phyloP scores from a whole-genome alignment of 2,888 invertebrate genomes.

The Morpho helenor region DNA sequence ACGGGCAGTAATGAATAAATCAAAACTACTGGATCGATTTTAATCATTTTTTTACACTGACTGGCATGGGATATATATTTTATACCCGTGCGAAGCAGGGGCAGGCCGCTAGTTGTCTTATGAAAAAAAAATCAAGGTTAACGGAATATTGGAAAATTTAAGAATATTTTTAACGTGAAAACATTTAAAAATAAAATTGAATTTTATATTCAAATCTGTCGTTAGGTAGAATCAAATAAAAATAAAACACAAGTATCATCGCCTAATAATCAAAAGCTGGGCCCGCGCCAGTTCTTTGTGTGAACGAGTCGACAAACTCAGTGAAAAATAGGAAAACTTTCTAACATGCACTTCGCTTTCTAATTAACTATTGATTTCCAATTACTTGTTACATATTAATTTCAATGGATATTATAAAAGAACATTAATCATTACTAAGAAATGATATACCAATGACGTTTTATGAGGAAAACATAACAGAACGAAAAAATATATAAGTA shows the following conservation, averaged over 20 bases:
- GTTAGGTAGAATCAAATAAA: neutral
- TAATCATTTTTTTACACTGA: too few relatives aligned
- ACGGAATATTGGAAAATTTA: too few relatives aligned
- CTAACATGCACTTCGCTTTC: slow-evolving; percentile 20
- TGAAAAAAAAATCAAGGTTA: too few relatives aligned
- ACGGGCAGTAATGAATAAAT: too few relatives aligned
- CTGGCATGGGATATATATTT: too few relatives aligned
- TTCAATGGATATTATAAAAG: too few relatives aligned
- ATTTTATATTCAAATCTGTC: too few relatives aligned
- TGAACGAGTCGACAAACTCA: slow-evolving; percentile 12
- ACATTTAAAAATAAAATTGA: too few relatives aligned
- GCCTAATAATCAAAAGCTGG: slow-evolving; percentile 29
- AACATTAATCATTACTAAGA: slow-evolving; percentile 2
- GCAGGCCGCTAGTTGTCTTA: too few relatives aligned
- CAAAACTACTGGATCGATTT: too few relatives aligned
- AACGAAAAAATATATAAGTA: neutral
- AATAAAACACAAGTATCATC: neutral
- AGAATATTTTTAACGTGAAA: too few relatives aligned
- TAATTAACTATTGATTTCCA: slow-evolving; percentile 10
- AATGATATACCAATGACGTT: slow-evolving; percentile 10
- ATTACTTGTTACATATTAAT: neutral
- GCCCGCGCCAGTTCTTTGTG: slow-evolving; percentile 37
- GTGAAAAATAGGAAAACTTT: slow-evolving; percentile 28
- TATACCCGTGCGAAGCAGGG: too few relatives aligned
- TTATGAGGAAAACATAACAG: slow-evolving; percentile 16